Evolutionary conservation across 2,888 invertebrate species (phyloP).

Genomic region (Sturmia bella): DNA sequence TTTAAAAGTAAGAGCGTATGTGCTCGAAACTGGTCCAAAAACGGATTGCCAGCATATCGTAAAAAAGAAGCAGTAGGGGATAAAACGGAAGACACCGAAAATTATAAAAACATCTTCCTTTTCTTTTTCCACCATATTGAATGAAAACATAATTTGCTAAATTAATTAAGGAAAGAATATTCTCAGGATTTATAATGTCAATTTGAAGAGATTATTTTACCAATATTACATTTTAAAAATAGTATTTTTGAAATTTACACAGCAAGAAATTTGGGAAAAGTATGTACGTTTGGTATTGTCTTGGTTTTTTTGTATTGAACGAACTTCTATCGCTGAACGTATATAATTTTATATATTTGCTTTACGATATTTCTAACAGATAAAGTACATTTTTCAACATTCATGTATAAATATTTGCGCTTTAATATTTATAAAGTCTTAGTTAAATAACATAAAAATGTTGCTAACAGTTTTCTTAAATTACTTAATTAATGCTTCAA

Average conservation of each 20-base stretch:
- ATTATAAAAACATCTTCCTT: too few relatives aligned
- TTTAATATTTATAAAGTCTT: conserved; percentile 3
- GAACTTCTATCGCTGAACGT: conserved; percentile 17
- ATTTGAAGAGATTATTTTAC: conserved; percentile 43
- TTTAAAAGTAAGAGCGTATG: too few relatives aligned
- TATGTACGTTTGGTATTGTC: conserved; percentile 68
- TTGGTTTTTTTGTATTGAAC: conserved; percentile 58
- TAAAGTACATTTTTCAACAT: conserved; percentile 41
- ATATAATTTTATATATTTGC: background rate
- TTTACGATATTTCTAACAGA: conserved; percentile 3
- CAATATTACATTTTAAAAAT: conserved; percentile 40
- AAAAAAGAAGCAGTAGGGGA: too few relatives aligned
- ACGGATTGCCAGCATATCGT: too few relatives aligned
- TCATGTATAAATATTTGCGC: conserved; percentile 21
- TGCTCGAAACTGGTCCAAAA: too few relatives aligned
- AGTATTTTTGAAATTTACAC: conserved; percentile 23
- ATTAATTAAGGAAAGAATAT: too few relatives aligned
- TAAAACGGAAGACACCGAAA: too few relatives aligned
- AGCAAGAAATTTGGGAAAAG: conserved; percentile 47
- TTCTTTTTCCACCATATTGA: too few relatives aligned
- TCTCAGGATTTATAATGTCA: conserved; percentile 15
- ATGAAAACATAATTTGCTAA: too few relatives aligned
- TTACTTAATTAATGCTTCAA: conserved; percentile 4
- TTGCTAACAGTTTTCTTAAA: conserved; percentile 56
- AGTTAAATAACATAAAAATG: conserved; percentile 20